Evolutionary conservation across 2,113 vertebrate species (phyloP), one percentile per base, ranked within the genome.

Genomic region (Oceanodroma tethys): DNA sequence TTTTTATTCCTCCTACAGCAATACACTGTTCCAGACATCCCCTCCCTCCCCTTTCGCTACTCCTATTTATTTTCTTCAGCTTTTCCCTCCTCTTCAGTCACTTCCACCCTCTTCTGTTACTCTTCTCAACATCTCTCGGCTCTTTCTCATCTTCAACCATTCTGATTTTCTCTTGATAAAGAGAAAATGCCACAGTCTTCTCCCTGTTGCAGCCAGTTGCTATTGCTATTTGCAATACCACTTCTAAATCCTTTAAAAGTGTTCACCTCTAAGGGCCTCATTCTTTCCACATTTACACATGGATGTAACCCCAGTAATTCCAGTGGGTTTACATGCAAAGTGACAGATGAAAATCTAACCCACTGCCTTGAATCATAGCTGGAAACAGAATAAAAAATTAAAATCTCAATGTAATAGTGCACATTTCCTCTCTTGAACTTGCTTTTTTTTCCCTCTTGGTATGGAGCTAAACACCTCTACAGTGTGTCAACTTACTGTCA

Each of bases 401-500:
- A 89, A 95, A 92, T 91, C 30, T 65, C 70, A 81, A n/a, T 88
- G 62, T 30, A 78, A n/a, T 10, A 56, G 66, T 56, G n/a, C 43
- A 67, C 19, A 20, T 92, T 93, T 72, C 62, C 32, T 87, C 72
- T 73, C 74, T 68, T 88, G 81, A 83, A 60, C n/a, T 62, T 93
- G 11, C 27, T 70, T 62, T 58, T 81, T 63, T 47, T 25, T 3
- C 26, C 60, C 8, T 67, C 81, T 60, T 66, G 85, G 34, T 86
- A 81, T 30, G 66, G 80, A 96, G 59, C 65, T 92, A 29, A 94
- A 90, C 88, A 36, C 93, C 84, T 94, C 87, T 83, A 94, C 70
- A 66, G 83, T 59, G 70, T 87, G 88, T 88, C 93, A 96, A 76
- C 55, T 94, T 92, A 50, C 60, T 82, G 71, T 94, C 90, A 97